These are phyloP conservation scores for Gallinago nigripennis DNA, from an alignment of 2,797 vertebrate genomes.

Conservation along the genomic window DNA sequence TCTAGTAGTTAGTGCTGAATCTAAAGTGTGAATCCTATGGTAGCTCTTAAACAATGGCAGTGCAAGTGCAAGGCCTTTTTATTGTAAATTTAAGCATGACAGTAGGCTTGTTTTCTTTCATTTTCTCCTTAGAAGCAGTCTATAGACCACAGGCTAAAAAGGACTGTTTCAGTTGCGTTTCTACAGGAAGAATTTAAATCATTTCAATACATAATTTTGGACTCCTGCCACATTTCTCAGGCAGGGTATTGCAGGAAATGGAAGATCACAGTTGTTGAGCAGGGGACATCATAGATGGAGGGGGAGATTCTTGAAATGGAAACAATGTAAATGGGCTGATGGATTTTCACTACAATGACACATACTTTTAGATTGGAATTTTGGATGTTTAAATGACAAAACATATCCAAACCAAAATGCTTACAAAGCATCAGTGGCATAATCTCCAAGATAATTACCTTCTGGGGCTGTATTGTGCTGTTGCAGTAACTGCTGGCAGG, in stretches of 20 bases:
- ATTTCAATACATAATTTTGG: not conserved
- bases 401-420: not conserved
- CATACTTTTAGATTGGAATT: not conserved
- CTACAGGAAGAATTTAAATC: not conserved
- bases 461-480: not conserved
- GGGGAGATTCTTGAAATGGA: not conserved
- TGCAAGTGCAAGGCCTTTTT: not conserved
- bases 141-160: not conserved
- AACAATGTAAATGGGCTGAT: not conserved
- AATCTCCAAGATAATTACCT: not conserved
- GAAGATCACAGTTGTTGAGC: not conserved
- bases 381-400: not conserved
- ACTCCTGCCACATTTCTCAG: not conserved
- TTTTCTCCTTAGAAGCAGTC: not conserved
- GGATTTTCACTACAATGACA: not conserved
- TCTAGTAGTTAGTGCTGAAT: not conserved
- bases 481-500: not conserved
- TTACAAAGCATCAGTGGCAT: not conserved
- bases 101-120: not conserved
- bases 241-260: not conserved
- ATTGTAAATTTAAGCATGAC: not conserved
- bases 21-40: not conserved
- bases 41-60: not conserved
- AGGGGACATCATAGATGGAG: not conserved
- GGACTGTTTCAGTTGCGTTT: not conserved